phyloP scores from a whole-genome alignment of 2,888 invertebrate species.

The Stomorhina lunata region DNA sequence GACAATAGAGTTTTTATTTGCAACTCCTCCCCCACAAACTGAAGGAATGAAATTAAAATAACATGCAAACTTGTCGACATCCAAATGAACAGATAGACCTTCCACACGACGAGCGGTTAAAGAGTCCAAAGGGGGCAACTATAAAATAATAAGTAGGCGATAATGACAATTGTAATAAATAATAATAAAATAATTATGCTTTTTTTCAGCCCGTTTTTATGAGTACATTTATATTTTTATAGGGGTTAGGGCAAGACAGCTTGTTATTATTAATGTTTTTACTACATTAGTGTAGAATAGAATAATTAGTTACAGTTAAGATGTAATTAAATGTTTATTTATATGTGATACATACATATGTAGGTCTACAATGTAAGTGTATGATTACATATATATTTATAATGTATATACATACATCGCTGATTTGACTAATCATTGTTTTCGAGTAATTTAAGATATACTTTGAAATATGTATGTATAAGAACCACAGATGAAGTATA shows the following conservation, averaged over 20 bases:
- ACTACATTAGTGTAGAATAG: neutral
- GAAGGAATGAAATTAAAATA: neutral
- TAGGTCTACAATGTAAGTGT: neutral
- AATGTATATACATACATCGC: too few relatives aligned
- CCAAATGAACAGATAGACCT: neutral
- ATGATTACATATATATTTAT: too few relatives aligned
- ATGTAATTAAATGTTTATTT: slow-evolving; percentile 38
- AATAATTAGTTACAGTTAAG: slow-evolving; percentile 45
- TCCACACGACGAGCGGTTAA: neutral
- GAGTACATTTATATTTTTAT: neutral
- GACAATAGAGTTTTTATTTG: slow-evolving; percentile 37
- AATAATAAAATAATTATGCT: slow-evolving; percentile 34
- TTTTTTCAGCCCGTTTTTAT: neutral
- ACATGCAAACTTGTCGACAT: slow-evolving; percentile 14
- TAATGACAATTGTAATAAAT: slow-evolving; percentile 42
- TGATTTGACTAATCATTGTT: too few relatives aligned
- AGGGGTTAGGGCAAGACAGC: neutral
- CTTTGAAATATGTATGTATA: too few relatives aligned
- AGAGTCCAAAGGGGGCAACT: neutral
- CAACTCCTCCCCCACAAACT: neutral
- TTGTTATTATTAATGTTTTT: slow-evolving; percentile 28
- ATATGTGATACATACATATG: neutral
- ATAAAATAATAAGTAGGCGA: slow-evolving; percentile 22
- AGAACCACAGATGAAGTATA: neutral
- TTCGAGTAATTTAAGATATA: too few relatives aligned